These are phyloP conservation scores for Caenorhabditis drosophilae DNA, from an alignment of 2,888 invertebrate species.

Conservation along the genomic window DNA sequence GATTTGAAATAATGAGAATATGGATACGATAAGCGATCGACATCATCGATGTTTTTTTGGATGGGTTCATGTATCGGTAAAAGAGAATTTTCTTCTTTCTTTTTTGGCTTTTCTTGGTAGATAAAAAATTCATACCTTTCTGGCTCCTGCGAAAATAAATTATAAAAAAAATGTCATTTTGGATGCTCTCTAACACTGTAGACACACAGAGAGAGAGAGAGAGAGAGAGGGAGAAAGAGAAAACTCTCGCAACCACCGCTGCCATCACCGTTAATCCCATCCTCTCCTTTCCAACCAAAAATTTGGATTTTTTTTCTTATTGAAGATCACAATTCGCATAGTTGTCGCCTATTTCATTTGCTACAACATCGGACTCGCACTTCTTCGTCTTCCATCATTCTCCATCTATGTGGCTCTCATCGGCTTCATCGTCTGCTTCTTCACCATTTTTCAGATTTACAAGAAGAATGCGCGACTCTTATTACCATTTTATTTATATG, in stretches of 20 bases:
- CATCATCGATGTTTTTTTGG: slow-evolving; percentile 42
- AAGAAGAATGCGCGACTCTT: slow-evolving; percentile 24
- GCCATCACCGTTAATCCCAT: neutral
- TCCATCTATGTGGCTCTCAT: slow-evolving; percentile 32
- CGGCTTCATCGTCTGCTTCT: slow-evolving; percentile 18
- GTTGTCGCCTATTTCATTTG: slow-evolving; percentile 35
- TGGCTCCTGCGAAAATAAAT: neutral
- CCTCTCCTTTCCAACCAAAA: neutral
- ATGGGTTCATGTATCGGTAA: slow-evolving; percentile 34
- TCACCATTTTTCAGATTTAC: slow-evolving; percentile 24
- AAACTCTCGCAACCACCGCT: neutral
- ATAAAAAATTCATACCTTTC: neutral
- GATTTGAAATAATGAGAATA: slow-evolving; percentile 25
- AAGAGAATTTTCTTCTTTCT: too few species aligned
- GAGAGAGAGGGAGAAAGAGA: too few species aligned
- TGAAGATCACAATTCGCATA: slow-evolving; percentile 30
- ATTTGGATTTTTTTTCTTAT: neutral
- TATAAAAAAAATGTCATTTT: neutral
- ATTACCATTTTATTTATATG: slow-evolving; percentile 36
- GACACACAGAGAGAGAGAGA: neutral
- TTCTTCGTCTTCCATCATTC: slow-evolving; percentile 31
- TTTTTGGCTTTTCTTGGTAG: neutral
- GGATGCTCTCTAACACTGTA: neutral
- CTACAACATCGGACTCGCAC: slow-evolving; percentile 28
- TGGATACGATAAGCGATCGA: slow-evolving; percentile 37